phyloP scores from a whole-genome alignment of 2,113 vertebrate species.

The Acanthochromis polyacanthus region DNA sequence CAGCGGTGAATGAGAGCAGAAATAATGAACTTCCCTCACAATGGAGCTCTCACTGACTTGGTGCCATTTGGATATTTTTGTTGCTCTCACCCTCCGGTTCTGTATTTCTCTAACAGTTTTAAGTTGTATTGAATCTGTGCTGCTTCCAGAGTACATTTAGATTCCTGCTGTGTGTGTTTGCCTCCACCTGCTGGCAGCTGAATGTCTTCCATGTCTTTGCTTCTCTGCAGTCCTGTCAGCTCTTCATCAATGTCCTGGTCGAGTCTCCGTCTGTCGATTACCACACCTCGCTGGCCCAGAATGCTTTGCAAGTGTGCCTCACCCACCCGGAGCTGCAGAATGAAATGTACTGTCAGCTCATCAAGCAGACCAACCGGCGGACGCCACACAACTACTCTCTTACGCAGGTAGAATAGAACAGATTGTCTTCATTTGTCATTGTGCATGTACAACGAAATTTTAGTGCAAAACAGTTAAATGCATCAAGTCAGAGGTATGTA shows the following conservation, averaged over 20 bases:
- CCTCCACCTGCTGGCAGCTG: conserved; percentile 70
- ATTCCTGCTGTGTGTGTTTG: conserved; percentile 38
- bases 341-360: conserved; percentile 92
- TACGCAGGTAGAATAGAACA: conserved; percentile 83
- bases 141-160: neutral
- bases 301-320: conserved; percentile 91
- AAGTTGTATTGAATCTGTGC: neutral
- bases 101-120: neutral
- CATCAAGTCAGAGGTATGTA: too few relatives aligned
- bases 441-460: too few relatives aligned
- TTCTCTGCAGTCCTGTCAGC: conserved; percentile 88
- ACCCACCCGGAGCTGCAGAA: conserved; percentile 92
- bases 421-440: too few relatives aligned
- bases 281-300: conserved; percentile 92
- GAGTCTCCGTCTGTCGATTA: conserved; percentile 92
- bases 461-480: too few relatives aligned
- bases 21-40: neutral
- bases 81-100: neutral
- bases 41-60: neutral
- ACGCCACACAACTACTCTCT: conserved; percentile 89
- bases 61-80: neutral
- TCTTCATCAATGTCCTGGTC: conserved; percentile 93
- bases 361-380: conserved; percentile 89
- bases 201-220: neutral
- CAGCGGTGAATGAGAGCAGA: conserved; percentile 16